Evolutionary conservation across 2,797 vertebrate genomes (phyloP).

Genomic region (Taeniopygia guttata): DNA sequence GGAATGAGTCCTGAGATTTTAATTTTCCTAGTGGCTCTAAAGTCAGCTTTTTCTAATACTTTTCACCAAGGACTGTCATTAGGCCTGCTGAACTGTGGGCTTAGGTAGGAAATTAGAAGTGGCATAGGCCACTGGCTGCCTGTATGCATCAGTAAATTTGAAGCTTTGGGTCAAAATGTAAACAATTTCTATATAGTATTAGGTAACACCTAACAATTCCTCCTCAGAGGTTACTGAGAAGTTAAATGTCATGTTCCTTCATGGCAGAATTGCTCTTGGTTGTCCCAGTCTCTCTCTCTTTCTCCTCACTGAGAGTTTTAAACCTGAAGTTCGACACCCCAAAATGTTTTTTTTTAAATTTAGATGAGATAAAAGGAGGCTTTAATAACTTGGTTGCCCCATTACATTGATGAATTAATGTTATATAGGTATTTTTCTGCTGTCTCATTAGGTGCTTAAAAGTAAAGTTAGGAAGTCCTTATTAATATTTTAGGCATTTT

Average conservation of each 20-base stretch:
- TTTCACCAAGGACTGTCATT: background rate
- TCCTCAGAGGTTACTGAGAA: background rate
- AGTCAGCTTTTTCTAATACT: background rate
- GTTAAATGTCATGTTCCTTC: background rate
- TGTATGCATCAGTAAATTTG: background rate
- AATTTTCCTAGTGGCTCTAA: background rate
- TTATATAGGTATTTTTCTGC: background rate
- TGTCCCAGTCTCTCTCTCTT: background rate
- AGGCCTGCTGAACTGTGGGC: background rate
- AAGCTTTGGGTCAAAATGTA: background rate
- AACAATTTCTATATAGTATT: background rate
- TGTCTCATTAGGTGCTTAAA: background rate
- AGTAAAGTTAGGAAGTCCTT: background rate
- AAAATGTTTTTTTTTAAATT: background rate
- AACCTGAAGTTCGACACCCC: background rate
- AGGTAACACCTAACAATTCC: background rate
- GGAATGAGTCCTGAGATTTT: conserved; percentile 21
- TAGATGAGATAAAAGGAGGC: background rate
- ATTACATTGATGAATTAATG: background rate
- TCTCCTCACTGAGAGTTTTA: background rate
- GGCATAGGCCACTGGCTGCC: background rate
- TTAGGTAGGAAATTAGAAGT: background rate
- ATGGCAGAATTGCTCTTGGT: background rate
- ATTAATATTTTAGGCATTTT: background rate
- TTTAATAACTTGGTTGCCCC: background rate